Percentiles rank a stretch among this genome's conserved stretches.
These are phyloP conservation scores for Prunella strophiata DNA, from an alignment of 2,797 vertebrate species.

Conservation along the genomic window DNA sequence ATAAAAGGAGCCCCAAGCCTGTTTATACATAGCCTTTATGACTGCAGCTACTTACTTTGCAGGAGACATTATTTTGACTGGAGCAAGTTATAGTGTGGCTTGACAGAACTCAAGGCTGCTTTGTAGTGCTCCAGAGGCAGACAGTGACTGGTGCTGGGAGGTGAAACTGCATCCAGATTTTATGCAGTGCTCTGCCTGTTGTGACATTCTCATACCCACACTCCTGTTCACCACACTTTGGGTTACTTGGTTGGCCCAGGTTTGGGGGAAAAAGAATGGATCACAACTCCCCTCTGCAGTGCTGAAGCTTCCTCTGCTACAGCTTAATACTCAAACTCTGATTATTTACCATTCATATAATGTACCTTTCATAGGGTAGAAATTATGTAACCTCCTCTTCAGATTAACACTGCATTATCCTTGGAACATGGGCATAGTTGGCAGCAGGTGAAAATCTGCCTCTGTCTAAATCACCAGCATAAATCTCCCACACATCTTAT, in stretches of 20 bases:
- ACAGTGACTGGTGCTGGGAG: background rate
- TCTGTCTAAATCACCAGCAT: background rate
- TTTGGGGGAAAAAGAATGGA: background rate
- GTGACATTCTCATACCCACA: background rate
- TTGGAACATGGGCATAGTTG: background rate
- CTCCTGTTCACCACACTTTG: background rate
- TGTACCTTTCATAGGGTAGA: background rate
- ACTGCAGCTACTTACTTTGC: conserved; percentile 21
- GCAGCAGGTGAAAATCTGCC: background rate
- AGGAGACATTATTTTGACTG: conserved; percentile 18
- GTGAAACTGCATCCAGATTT: background rate
- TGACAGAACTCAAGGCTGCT: background rate
- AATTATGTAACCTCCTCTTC: background rate
- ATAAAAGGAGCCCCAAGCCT: background rate
- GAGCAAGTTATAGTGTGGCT: background rate
- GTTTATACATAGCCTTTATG: background rate
- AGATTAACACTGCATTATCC: background rate
- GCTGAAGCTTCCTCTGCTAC: background rate
- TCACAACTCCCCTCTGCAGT: background rate
- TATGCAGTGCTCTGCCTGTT: background rate
- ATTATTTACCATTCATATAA: background rate
- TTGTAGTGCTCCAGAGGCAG: background rate
- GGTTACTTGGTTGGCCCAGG: background rate
- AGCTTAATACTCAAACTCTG: background rate
- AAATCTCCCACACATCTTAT: background rate